Evolutionary conservation across 2,888 invertebrate species (phyloP).

Genomic region (Leptinotarsa rubiginosa): DNA sequence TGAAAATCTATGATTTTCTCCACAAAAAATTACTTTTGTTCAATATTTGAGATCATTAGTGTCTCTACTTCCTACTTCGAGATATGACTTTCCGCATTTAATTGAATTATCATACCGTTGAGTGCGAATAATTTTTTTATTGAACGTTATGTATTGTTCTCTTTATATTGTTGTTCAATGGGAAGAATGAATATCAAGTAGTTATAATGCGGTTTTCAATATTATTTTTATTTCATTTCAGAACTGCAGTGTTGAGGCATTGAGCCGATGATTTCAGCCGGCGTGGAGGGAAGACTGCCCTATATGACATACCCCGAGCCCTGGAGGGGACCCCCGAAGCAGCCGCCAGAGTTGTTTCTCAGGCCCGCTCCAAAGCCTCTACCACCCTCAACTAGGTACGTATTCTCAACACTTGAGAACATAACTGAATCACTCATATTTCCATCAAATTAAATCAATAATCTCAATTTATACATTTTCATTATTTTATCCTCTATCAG

Average conservation of each 20-base stretch:
- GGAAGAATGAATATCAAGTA: neutral
- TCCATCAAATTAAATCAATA: neutral
- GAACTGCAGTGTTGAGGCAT: slow-evolving; percentile 59
- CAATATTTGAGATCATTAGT: no score
- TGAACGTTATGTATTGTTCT: no score
- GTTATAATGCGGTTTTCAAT: neutral
- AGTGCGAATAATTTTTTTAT: no score
- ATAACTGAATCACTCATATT: neutral
- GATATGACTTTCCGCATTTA: no score
- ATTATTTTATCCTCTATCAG: slow-evolving; percentile 34
- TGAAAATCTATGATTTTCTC: no score
- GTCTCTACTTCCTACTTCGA: no score
- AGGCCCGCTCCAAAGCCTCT: slow-evolving; percentile 75
- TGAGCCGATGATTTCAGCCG: slow-evolving; percentile 77
- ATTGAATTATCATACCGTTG: no score
- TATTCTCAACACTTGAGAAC: neutral
- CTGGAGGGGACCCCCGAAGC: slow-evolving; percentile 70
- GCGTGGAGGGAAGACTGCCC: slow-evolving; percentile 73
- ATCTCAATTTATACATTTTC: slow-evolving; percentile 3
- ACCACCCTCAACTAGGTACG: slow-evolving; percentile 68
- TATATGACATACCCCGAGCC: slow-evolving; percentile 70
- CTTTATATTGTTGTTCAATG: no score
- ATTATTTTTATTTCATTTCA: slow-evolving; percentile 59
- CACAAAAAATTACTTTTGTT: no score
- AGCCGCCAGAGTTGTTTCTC: slow-evolving; percentile 75